phyloP scores from a whole-genome alignment of 2,113 vertebrate species.

The Saccopteryx leptura region DNA sequence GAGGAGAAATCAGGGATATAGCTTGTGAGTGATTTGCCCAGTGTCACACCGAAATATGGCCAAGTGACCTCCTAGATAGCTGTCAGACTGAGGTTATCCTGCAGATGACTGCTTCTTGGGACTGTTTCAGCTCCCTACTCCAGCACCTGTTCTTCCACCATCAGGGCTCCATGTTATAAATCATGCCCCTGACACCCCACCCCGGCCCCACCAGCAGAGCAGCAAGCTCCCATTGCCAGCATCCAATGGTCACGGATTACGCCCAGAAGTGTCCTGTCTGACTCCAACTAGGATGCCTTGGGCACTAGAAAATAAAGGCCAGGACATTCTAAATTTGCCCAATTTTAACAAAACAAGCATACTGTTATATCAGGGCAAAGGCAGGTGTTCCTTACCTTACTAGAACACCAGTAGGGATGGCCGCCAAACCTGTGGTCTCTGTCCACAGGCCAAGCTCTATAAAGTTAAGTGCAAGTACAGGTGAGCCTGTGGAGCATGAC shows the following conservation, averaged over 20 bases:
- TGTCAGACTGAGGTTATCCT: neutral
- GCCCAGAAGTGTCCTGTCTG: neutral
- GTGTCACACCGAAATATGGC: neutral
- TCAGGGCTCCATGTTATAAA: neutral
- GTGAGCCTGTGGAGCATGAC: neutral
- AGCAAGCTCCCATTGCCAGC: rapidly evolving
- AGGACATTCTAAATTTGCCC: neutral
- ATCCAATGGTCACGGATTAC: neutral
- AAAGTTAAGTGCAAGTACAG: neutral
- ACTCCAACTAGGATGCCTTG: neutral
- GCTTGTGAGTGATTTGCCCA: neutral
- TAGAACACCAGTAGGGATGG: neutral
- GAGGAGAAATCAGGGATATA: neutral
- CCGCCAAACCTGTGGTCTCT: neutral
- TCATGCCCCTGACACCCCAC: neutral
- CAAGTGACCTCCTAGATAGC: neutral
- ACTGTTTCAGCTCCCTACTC: neutral
- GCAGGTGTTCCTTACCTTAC: neutral
- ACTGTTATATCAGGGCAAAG: neutral
- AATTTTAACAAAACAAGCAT: neutral
- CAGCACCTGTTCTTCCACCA: neutral
- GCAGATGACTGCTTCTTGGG: neutral
- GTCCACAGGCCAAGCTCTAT: neutral
- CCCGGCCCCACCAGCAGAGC: neutral
- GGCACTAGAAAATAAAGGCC: neutral